Evolutionary conservation across 2,113 vertebrate genomes (phyloP), one percentile per base, ranked within the genome.

Genomic region (Vidua chalybeata): DNA sequence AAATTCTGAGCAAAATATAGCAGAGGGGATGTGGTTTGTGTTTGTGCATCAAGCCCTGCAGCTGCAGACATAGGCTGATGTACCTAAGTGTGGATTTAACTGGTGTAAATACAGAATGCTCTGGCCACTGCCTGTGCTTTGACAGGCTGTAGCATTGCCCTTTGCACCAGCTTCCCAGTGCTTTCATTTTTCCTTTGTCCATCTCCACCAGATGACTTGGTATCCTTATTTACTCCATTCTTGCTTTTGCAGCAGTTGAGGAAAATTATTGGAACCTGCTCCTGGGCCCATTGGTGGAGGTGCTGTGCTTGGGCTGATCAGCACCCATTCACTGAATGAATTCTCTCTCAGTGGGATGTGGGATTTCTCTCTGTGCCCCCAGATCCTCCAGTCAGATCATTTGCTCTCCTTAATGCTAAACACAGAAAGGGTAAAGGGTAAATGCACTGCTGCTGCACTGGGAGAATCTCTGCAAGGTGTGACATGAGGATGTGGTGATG

Each of bases 281-380:
- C 5, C 7, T 15, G 19, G 10, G 24, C 39, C 17, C 24, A 49
- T 39, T 31, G 37, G 21, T 45, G 68, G 2, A 15, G 41, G 10
- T 84, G 51, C 61, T 46, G 0, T 49, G 26, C 52, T 67, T 33
- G 31, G 48, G 61, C 33, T 77, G 18, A 11, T 52, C 69, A 59
- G 39, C 22, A 35, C 19, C 27, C 6, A 4, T 41, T 61, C 5
- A 1, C 6, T 46, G 33, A 22, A 24, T 31, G 24, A 26, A 20
- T 20, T 9, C 6, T 33, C 17, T 9, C 6, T 31, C 71, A 28
- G 33, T 6, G 39, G 43, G 31, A 28, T 0, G 0, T 11, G 35
- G 64, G 24, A 17, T 7, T 85, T 78, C 19, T 9, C 59, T 8
- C 4, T 33, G 9, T 46, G 41, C 35, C 30, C 24, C 17, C 11